Evolutionary conservation across 2,797 vertebrate species (phyloP).

Genomic region (Erethizon dorsatum): DNA sequence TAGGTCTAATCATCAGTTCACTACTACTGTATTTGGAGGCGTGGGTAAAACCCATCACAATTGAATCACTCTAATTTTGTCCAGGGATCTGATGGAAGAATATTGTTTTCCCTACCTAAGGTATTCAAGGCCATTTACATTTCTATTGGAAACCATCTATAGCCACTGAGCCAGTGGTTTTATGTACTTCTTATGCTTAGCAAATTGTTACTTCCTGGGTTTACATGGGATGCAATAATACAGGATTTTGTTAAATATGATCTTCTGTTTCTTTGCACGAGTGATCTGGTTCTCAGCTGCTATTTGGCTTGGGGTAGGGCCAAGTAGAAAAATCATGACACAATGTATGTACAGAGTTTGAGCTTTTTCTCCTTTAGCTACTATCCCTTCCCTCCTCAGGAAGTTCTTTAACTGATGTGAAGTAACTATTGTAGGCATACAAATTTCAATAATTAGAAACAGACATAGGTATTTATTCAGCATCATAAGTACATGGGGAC

Average conservation of each 20-base stretch:
- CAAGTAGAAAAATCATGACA: neutral
- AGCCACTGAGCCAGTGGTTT: neutral
- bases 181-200: neutral
- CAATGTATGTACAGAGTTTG: neutral
- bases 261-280: neutral
- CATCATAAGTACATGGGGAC: neutral
- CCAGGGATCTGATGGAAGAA: neutral
- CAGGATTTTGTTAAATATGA: neutral
- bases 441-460: neutral
- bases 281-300: neutral
- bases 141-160: neutral
- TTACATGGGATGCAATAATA: neutral
- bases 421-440: neutral
- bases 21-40: neutral
- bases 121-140: neutral
- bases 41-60: neutral
- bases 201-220: neutral
- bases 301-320: neutral
- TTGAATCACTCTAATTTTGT: neutral
- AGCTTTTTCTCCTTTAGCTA: neutral
- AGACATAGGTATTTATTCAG: neutral
- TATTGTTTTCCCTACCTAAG: neutral
- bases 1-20: slow-evolving; percentile 1
- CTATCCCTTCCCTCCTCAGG: neutral
- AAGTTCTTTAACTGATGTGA: neutral